Evolutionary conservation across 92 coral and sea anemone genomes (phyloP).

Genomic region (Muricea muricata): DNA sequence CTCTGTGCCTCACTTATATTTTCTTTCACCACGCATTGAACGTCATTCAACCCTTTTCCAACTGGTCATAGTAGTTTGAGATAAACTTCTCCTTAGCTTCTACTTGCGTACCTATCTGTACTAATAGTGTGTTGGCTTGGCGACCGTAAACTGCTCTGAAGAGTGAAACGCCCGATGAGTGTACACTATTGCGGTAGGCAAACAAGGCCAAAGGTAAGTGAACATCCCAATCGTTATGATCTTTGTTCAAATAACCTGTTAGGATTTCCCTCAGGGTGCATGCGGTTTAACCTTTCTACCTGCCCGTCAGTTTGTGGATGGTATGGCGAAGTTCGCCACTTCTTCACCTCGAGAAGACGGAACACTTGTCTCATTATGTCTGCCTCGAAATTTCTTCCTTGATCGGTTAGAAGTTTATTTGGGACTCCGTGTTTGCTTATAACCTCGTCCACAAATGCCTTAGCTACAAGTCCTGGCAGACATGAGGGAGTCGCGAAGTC

Average conservation of each 20-base stretch:
- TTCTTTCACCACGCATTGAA: neutral
- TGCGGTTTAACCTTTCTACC: neutral
- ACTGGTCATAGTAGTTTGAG: neutral
- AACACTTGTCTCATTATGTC: conserved; percentile 45
- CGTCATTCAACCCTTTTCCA: neutral
- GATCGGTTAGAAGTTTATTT: conserved; percentile 48
- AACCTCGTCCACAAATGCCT: conserved; percentile 49
- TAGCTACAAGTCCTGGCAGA: no score
- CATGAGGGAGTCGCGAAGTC: no score
- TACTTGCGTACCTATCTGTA: neutral
- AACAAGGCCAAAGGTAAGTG: neutral
- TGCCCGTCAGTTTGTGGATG: neutral
- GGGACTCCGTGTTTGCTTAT: conserved; percentile 50
- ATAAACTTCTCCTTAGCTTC: neutral
- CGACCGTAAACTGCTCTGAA: neutral
- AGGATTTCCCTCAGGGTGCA: conserved; percentile 29
- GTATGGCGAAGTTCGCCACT: conserved; percentile 1
- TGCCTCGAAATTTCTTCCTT: conserved; percentile 54
- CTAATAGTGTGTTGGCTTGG: neutral
- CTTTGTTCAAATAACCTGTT: neutral
- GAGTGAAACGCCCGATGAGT: neutral
- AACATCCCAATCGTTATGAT: neutral
- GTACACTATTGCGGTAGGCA: neutral
- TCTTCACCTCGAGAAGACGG: conserved; percentile 33
- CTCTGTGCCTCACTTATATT: neutral